A percentile compares a stretch with the other conserved stretches of the same genome.
phyloP scores from a whole-genome alignment of 2,888 invertebrate species.

The Trachelus iudaicus region DNA sequence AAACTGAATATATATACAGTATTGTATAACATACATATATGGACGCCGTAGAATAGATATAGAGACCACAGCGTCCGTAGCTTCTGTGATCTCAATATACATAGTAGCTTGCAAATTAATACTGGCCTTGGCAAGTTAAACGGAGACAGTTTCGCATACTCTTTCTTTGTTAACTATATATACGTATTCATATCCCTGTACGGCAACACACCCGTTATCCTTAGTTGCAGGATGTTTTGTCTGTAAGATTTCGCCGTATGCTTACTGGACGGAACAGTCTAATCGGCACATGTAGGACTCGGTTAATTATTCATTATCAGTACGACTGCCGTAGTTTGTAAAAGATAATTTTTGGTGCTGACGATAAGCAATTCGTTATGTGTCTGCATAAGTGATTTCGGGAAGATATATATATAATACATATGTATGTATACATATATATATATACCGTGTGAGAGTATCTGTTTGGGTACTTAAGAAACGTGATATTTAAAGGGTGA shows the following conservation, averaged over 20 bases:
- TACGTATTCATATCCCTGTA: conserved; percentile 11
- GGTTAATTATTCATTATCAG: neutral
- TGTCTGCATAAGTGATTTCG: neutral
- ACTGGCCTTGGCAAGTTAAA: conserved; percentile 46
- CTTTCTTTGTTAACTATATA: neutral
- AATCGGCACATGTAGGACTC: neutral
- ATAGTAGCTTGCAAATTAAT: conserved; percentile 41
- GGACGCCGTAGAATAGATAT: neutral
- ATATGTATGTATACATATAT: no score
- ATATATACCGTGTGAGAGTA: neutral
- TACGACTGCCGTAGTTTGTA: neutral
- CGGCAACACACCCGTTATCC: conserved; percentile 23
- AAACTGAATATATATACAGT: neutral
- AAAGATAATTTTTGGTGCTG: neutral
- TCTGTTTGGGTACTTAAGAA: conserved; percentile 10
- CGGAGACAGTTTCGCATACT: conserved; percentile 18
- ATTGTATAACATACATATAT: no score
- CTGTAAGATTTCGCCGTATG: conserved; percentile 31
- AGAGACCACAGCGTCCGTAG: conserved; percentile 25
- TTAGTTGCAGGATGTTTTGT: conserved; percentile 48
- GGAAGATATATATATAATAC: neutral
- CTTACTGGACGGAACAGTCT: neutral
- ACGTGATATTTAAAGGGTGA: conserved; percentile 20
- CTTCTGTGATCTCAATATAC: conserved; percentile 41
- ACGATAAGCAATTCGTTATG: neutral